Evolutionary conservation across 2,888 invertebrate genomes (phyloP), one percentile per base, ranked within the genome.

Genomic region (Callinectes sapidus): DNA sequence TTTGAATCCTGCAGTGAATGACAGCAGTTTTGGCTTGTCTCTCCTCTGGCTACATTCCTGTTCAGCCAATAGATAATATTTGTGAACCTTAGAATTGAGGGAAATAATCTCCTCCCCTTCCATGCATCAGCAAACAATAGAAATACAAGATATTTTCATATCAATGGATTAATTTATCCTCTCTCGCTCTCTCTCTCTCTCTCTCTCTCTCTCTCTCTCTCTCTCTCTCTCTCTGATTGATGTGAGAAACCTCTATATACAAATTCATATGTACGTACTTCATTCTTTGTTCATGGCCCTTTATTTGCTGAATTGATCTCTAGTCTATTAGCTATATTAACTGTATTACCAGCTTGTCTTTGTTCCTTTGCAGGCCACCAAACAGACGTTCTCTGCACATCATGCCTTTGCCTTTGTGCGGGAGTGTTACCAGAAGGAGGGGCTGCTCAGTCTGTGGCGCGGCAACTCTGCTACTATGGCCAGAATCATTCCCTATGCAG

Each of bases 381-480:
- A 94, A n/a, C 92, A 94, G 28, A 95, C 95, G 90, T 97, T 96
- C 95, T 95, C 97, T 16, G 95, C 95, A 55, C 95, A 96, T 39
- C 86, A 89, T 86, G 92, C 94, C 16, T 66, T 93, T 14, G 14
- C 85, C 2, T 94, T 93, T 48, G 23, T 93, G 77, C 6, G 48
- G n/a, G 85, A 90, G 28, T 97, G 98, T 32, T 97, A 97, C 95
- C 96, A 96, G 95, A 96, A 96, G 28, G 98, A 99, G 95, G 99
- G 99, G 1, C 96, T 98, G 90, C 95, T 97, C 18, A 98, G 98
- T 92, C 96, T 99, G 95, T 99, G 99, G 99, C 97, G 99, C 91
- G 99, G 99, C 5, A 99, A 99, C 97, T 98, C 98, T 95, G 99
- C 99, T 6, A 99, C 99, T 0, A 98, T 99, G 98, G 98, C 98